phyloP scores from a whole-genome alignment of 53 echinoderm and acorn worm genomes.

The Paracentrotus lividus region DNA sequence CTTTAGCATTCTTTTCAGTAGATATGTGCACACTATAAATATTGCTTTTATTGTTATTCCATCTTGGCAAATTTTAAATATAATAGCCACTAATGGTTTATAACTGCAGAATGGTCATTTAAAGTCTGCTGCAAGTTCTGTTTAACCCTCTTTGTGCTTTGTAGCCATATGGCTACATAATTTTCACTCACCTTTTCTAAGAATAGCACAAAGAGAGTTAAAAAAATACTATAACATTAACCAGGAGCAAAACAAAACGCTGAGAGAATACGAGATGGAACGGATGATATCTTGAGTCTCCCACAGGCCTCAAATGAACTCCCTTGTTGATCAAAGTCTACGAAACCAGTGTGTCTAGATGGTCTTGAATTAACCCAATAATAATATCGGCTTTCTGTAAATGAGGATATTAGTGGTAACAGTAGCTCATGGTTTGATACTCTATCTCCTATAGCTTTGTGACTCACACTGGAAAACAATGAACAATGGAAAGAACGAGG shows the following conservation, averaged over 20 bases:
- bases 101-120: no score
- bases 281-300: not conserved
- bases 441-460: not conserved
- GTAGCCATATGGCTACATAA: no score
- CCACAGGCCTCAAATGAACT: not conserved
- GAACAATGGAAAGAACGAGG: not conserved
- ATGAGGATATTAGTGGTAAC: conserved; percentile 22
- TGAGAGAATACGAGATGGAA: not conserved
- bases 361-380: conserved; percentile 19
- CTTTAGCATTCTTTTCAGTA: no score
- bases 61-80: no score
- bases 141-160: no score
- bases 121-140: no score
- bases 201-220: no score
- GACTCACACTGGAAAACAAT: not conserved
- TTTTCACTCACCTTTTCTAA: no score
- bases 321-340: no score
- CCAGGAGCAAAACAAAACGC: not conserved
- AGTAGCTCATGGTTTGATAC: not conserved
- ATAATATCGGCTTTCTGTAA: conserved; percentile 10
- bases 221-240: not conserved
- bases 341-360: not conserved
- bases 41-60: no score
- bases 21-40: no score
- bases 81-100: no score